These are phyloP conservation scores for Lutjanus argentimaculatus DNA, from an alignment of 2,797 vertebrate genomes.

Conservation along the genomic window DNA sequence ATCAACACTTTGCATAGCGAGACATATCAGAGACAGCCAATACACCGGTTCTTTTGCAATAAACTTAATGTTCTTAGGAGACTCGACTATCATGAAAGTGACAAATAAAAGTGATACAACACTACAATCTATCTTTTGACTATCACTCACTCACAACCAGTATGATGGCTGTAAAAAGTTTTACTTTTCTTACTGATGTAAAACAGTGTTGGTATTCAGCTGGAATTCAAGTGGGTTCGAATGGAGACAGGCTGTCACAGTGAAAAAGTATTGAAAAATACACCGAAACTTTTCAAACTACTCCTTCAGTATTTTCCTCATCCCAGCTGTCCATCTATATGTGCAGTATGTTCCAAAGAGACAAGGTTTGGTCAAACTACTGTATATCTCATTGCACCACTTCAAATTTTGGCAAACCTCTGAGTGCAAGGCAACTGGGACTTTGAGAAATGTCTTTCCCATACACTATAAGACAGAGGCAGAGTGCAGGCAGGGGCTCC, in stretches of 20 bases:
- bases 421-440: not conserved
- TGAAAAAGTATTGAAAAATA: not conserved
- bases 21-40: not conserved
- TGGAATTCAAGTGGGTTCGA: not conserved
- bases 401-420: not conserved
- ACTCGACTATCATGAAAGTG: not conserved
- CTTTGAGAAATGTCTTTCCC: not conserved
- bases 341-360: not conserved
- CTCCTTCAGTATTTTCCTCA: not conserved
- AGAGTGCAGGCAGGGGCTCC: slow-evolving; percentile 8
- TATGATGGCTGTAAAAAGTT: slow-evolving; percentile 17
- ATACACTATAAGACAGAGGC: not conserved
- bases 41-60: slow-evolving; percentile 1
- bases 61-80: slow-evolving; percentile 10
- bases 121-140: slow-evolving; percentile 10
- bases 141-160: not conserved
- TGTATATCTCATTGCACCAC: not conserved
- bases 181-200: not conserved
- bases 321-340: not conserved
- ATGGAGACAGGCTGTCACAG: not conserved
- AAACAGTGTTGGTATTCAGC: not conserved
- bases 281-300: not conserved
- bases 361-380: not conserved
- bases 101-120: slow-evolving; percentile 1
- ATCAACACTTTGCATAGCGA: not conserved